These are phyloP conservation scores for Megalopta genalis DNA, from an alignment of 1,140 invertebrate species.

Conservation along the genomic window DNA sequence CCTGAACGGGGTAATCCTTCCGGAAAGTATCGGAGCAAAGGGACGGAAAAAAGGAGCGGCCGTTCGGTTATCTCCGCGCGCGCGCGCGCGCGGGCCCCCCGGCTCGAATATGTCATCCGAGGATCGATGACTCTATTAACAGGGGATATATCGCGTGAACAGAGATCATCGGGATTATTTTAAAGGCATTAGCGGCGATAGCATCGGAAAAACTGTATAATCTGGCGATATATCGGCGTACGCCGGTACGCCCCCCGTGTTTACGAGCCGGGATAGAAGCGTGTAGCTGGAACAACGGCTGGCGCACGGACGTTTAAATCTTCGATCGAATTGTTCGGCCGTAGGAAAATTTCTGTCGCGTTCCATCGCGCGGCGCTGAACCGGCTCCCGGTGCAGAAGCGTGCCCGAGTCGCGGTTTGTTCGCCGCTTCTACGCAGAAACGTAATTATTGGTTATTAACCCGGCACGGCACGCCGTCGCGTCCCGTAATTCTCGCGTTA, in stretches of 20 bases:
- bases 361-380: too few species aligned
- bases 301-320: background rate
- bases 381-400: background rate
- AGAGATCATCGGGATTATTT: constrained; percentile 50
- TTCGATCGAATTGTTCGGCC: background rate
- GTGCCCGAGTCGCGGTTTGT: background rate
- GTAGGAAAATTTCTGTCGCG: background rate
- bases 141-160: constrained; percentile 46
- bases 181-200: constrained; percentile 31
- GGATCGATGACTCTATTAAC: constrained; percentile 65
- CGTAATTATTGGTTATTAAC: constrained; percentile 51
- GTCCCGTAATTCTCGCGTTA: constrained; percentile 24
- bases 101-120: constrained; percentile 26
- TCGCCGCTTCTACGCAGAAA: constrained; percentile 37
- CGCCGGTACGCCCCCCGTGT: background rate
- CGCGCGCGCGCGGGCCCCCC: background rate
- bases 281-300: constrained; percentile 13
- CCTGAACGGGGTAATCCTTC: constrained; percentile 1
- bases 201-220: constrained; percentile 43
- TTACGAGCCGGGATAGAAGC: constrained; percentile 27
- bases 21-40: background rate
- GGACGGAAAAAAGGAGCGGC: constrained; percentile 4
- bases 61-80: constrained; percentile 23
- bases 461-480: background rate
- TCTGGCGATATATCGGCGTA: constrained; percentile 45